Evolutionary conservation across 2,113 vertebrate species (phyloP), one percentile per base, ranked within the genome.

Genomic region (Brienomyrus brachyistius): DNA sequence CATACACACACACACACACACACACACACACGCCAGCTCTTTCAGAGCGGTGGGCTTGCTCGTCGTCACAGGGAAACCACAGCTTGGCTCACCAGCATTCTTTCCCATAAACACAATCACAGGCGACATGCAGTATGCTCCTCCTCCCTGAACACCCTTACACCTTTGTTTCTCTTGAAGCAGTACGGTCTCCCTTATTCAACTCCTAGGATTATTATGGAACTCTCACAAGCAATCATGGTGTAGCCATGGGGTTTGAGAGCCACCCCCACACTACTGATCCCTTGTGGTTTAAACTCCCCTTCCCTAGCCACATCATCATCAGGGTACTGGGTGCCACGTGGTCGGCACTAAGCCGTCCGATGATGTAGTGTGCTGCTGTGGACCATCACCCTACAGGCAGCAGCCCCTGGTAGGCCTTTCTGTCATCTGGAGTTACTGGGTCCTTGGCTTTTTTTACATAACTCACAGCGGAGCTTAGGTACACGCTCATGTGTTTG

Each of bases 1-100:
- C 77, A 84, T 11, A 90, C 90, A 89, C 88, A 91, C 82, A 51
- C n/a, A 9, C 56, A 88, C 86, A 52, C n/a, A 23, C 56, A 88
- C 87, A 85, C 11, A 90, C 91, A 89, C 88, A 91, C 85, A 1
- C 90, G 87, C 92, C 51, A 90, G 85, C 88, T 91, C 89, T 92
- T 93, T 94, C 93, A 92, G 88, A 92, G 88, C 91, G 91, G 91
- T 91, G 85, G 94, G 91, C 92, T 92, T 93, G 92, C 92, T 88
- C 91, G 93, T 74, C 62, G 88, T 74, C 91, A 89, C 93, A 92
- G 92, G 92, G 91, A 93, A 94, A 94, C 94, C 91, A 90, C 90
- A 93, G 94, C 92, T 93, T 91, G 35, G 91, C 92, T 89, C 93
- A 90, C 92, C 90, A 91, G 80, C 90, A 91, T 91, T 92, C 90